Base-by-base conservation (phyloP, 2,113 vertebrate genomes). In the Sebastes schlegelii region DNA sequence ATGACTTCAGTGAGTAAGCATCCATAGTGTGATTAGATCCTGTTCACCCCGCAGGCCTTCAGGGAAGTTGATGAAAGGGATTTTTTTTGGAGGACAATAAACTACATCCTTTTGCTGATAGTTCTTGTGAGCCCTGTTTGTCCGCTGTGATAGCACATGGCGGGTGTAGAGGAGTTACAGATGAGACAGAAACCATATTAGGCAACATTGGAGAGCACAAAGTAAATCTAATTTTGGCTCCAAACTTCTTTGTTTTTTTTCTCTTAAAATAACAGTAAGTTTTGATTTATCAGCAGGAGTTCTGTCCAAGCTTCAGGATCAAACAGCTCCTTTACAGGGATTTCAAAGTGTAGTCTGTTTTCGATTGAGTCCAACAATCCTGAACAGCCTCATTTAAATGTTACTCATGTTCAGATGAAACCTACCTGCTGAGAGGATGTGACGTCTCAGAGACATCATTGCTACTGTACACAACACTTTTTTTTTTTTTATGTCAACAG, bases 1-100 rank as follows among this genome's bases (percentile, higher is more conserved):
- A 93, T 93, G 86, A 88, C 86, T 92, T 89, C 72, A 88, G 77
- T 73, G 89, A 82, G 82, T 80, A 88, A 89, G 86, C 86, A 82
- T 86, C 77, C 62, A 58, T 55, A 63, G 77, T 74, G 77, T 89
- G 85, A 90, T 93, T 88, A 87, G 80, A 88, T 79, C 76, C 77
- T 26, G 79, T 85, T 83, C 83, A 72, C 77, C 58, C 87, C 1
- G 23, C 60, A 80, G 74, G 86, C 82, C 79, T 79, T 86, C 57
- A 49, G 77, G 72, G 70, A 65, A 66, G 65, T 45, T 60, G 73
- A 87, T 90, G 77, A 88, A 89, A 88, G 79, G 84, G 45, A 82
- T 85, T 82, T 84, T 76, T 62, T 77, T 84, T 67, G 79, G 77
- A 73, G 79, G 65, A 84, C 71, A 76, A 63, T 79, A 80, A 78